Evolutionary conservation across 2,797 vertebrate species (phyloP), one percentile per base, ranked within the genome.

Genomic region (Gambusia yucatana): DNA sequence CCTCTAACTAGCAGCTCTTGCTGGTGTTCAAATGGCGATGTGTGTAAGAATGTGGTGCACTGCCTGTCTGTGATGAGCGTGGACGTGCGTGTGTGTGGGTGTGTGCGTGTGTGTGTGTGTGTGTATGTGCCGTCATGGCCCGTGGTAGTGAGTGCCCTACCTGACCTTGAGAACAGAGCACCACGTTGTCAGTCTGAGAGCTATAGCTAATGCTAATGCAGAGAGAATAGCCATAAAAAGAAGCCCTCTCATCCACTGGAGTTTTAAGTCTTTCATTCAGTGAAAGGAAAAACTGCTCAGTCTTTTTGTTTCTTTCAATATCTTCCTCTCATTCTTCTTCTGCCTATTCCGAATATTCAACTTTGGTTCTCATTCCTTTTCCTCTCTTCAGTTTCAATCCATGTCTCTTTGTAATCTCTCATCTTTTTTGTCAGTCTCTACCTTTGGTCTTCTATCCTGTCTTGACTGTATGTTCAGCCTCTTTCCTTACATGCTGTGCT

Each of bases 181-280:
- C 76, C 71, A 84, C 78, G 52, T 92, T 93, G 93, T 93, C 92
- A 94, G 92, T 91, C 88, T 93, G 88, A 92, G 89, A 89, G 89
- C 93, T 93, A 93, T 80, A 87, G 93, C 92, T 94, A 94, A 94
- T 94, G 92, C 91, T 94, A 94, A 92, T 93, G 90, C 90, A 93
- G 82, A 91, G 89, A 92, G 92, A 94, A 94, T 92, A 87, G 84
- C 86, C 86, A 89, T 91, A 91, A 92, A 93, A 90, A 83, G 83
- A 80, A 82, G 88, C 82, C 78, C 88, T 92, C 91, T 91, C 90
- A 89, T 91, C 87, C 90, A 87, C 87, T 82, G 88, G n/a, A 50
- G 89, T 93, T 92, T 92, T 89, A 94, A 91, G 88, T 91, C 92
- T 88, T 92, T 93, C 85, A 91, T 88, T 92, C 81, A 78, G 80